Conservation (phyloP, 2,888 invertebrate genomes). For the Epistrophe eligans region DNA sequence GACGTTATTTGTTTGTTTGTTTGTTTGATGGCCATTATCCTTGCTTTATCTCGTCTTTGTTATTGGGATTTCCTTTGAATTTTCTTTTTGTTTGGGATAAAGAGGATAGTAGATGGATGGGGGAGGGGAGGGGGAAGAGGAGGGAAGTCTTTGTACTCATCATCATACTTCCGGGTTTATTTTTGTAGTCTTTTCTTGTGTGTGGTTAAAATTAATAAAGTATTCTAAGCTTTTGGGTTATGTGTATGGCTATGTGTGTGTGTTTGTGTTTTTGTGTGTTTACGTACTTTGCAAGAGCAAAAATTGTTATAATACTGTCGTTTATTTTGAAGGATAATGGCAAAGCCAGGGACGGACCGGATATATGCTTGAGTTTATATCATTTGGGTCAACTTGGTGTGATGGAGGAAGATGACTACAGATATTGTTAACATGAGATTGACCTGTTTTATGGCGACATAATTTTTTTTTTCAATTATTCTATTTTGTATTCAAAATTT, state of each 20-base stretch:
- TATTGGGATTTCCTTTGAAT: constrained; percentile 36
- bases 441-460: neutral
- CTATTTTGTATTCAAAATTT: too few relatives aligned
- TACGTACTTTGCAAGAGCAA: constrained; percentile 23
- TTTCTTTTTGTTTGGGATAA: constrained; percentile 2
- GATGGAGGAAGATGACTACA: neutral
- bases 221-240: constrained; percentile 61
- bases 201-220: constrained; percentile 69
- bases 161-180: constrained; percentile 38
- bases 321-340: constrained; percentile 14
- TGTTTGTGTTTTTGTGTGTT: neutral
- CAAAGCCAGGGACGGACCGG: constrained; percentile 46
- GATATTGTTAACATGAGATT: neutral
- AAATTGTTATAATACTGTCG: constrained; percentile 55
- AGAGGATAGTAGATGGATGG: too few relatives aligned
- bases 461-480: neutral
- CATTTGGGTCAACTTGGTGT: constrained; percentile 42
- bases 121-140: neutral
- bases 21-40: constrained; percentile 75
- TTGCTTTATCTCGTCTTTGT: constrained; percentile 66
- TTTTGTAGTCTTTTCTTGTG: constrained; percentile 26
- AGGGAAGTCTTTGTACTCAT: constrained; percentile 32
- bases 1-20: constrained; percentile 57
- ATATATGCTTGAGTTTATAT: constrained; percentile 52
- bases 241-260: neutral